Base-by-base conservation (phyloP, 2,888 invertebrate species). In the Hirtodrosophila alboralis region DNA sequence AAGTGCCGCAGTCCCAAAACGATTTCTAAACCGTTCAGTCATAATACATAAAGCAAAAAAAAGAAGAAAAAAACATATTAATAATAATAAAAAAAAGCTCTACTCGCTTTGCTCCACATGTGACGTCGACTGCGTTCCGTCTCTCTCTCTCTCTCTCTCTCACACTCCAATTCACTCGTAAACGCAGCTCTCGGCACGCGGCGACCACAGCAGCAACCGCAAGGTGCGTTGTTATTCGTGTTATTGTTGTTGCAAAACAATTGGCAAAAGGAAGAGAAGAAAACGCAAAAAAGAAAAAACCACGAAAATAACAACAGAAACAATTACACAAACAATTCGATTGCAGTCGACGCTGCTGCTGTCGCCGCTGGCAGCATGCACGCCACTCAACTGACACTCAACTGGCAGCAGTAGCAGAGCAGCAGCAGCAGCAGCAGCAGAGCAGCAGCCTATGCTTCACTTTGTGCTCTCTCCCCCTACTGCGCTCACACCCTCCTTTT, bases 141-240 rank as follows among this genome's bases (percentile, higher is more conserved):
- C 44, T 64, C 75, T 57, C n/a, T n/a, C n/a, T n/a, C n/a, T n/a
- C n/a, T n/a, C n/a, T n/a, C n/a, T n/a, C 75, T 59, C 56, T 67
- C 59, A 83, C 72, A 83, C 72, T 62, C 72, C 67, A 78, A 67
- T 83, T 79, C 75, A 68, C 64, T 60, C 61, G 38, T 44, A 18
- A 33, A 13, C 33, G 21, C 27, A 43, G 45, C 30, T 9, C 10
- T 26, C 38, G 45, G 34, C 57, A 65, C 65, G 58, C 57, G n/a
- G 56, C 68, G 36, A 60, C 64, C 84, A n/a, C n/a, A n/a, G 47
- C 86, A 74, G 66, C 80, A 81, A 86, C 84, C 81, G 86, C 81
- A 81, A 86, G 86, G 81, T 81, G 81, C 84, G 86, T 81, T 54
- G 52, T 75, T 72, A 56, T 67, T 48, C 41, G 52, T 58, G 56